These are phyloP conservation scores for Dyspetes luteomarginatus DNA, from an alignment of 2,888 invertebrate genomes.

Conservation along the genomic window DNA sequence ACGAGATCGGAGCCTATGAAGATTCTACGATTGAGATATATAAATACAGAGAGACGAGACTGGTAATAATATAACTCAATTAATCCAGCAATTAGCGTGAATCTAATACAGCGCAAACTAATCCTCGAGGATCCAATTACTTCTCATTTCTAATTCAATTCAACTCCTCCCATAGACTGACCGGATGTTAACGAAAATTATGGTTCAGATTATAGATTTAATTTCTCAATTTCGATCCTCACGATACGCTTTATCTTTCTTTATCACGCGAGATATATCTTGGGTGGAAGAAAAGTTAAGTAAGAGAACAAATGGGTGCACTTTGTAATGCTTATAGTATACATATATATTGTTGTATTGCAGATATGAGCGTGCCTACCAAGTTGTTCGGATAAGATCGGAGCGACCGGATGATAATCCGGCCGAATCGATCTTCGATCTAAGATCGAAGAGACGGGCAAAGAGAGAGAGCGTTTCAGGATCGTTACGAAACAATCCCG, in stretches of 20 bases:
- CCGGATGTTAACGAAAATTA: slow-evolving; percentile 9
- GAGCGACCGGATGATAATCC: slow-evolving; percentile 41
- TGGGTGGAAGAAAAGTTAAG: neutral
- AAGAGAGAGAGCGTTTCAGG: neutral
- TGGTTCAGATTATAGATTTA: slow-evolving; percentile 16
- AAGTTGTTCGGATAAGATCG: slow-evolving; percentile 53
- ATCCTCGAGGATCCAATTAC: slow-evolving; percentile 36
- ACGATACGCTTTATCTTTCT: slow-evolving; percentile 33
- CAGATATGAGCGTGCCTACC: slow-evolving; percentile 18
- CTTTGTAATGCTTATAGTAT: slow-evolving; percentile 16
- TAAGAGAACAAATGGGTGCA: slow-evolving; percentile 15
- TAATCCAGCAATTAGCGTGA: slow-evolving; percentile 51
- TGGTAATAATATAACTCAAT: slow-evolving; percentile 58
- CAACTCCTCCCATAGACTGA: neutral
- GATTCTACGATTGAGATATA: slow-evolving; percentile 23
- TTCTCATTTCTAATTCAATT: neutral
- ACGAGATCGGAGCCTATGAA: slow-evolving; percentile 9
- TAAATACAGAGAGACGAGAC: neutral
- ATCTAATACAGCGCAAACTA: slow-evolving; percentile 24
- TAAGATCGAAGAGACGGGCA: slow-evolving; percentile 5
- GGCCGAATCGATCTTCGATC: slow-evolving; percentile 37
- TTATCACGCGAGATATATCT: slow-evolving; percentile 28
- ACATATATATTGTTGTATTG: neutral
- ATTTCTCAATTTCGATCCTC: slow-evolving; percentile 51
- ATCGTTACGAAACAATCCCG: slow-evolving; percentile 47